These are phyloP conservation scores for Globodera ellingtonae DNA, from an alignment of 1,140 invertebrate genomes.

Conservation along the genomic window DNA sequence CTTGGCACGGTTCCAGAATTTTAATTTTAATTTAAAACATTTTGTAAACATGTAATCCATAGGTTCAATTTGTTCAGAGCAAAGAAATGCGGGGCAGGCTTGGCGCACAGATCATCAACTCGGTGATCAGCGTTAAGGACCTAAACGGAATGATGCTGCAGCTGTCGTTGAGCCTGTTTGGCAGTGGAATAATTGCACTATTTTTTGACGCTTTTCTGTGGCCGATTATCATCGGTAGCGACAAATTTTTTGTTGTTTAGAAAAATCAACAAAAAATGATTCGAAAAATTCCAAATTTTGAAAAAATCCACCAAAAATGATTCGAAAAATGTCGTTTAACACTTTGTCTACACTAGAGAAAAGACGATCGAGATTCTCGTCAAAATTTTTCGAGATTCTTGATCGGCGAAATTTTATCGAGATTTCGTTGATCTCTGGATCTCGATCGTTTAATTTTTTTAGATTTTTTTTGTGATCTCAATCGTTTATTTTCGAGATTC, in stretches of 20 bases:
- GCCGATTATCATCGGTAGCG: neutral
- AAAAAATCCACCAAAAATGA: too few relatives aligned
- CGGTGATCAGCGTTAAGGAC: neutral
- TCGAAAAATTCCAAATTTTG: neutral
- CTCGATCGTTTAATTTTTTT: too few relatives aligned
- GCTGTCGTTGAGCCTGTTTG: neutral
- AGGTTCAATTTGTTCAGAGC: neutral
- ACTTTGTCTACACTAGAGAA: too few relatives aligned
- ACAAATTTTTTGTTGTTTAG: neutral
- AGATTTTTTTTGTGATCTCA: too few relatives aligned
- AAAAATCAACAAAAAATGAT: neutral
- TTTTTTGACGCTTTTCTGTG: neutral
- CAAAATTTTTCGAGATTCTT: too few relatives aligned
- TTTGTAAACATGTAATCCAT: too few relatives aligned
- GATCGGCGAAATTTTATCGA: too few relatives aligned
- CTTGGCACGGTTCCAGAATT: too few relatives aligned
- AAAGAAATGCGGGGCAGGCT: conserved; percentile 5
- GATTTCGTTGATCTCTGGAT: neutral
- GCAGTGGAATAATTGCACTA: conserved; percentile 14
- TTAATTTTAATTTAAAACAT: too few relatives aligned
- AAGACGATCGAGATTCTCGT: neutral
- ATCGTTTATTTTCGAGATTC: too few relatives aligned
- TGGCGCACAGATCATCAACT: conserved; percentile 24
- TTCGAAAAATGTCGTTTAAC: too few relatives aligned
- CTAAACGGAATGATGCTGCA: neutral